Conservation (phyloP, 2,113 vertebrate species). For the Nestor notabilis region DNA sequence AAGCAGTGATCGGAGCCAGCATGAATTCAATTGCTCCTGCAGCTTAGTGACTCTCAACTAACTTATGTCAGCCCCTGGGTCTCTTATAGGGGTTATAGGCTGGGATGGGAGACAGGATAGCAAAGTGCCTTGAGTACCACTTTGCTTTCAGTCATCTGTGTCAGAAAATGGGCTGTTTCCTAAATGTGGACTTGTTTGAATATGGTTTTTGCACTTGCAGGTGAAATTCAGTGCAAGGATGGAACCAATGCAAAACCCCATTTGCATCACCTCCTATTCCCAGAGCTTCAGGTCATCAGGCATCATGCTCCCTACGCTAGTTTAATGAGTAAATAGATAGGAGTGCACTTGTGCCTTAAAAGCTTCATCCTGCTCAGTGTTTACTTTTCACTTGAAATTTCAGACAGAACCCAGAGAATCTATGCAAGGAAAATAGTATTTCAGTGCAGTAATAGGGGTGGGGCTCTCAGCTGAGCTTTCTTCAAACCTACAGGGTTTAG, state of each 20-base stretch:
- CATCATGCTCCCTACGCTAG: background rate
- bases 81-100: background rate
- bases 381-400: background rate
- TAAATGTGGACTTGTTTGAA: background rate
- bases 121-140: background rate
- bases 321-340: background rate
- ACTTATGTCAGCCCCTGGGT: background rate
- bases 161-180: fast-evolving
- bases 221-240: background rate
- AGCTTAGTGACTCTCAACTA: background rate
- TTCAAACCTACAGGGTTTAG: background rate
- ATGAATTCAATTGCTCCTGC: background rate
- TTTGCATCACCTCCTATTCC: background rate
- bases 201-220: background rate
- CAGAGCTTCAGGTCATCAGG: background rate
- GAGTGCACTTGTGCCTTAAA: background rate
- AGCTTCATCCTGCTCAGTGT: background rate
- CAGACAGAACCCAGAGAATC: background rate
- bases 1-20: background rate
- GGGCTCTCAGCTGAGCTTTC: background rate
- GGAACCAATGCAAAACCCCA: background rate
- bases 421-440: background rate
- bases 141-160: background rate
- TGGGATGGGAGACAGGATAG: background rate
- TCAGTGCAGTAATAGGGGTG: background rate